A percentile compares a stretch with the other conserved stretches of the same genome.
phyloP scores from a whole-genome alignment of 2,888 invertebrate species.

The Liposcelis brunnea region DNA sequence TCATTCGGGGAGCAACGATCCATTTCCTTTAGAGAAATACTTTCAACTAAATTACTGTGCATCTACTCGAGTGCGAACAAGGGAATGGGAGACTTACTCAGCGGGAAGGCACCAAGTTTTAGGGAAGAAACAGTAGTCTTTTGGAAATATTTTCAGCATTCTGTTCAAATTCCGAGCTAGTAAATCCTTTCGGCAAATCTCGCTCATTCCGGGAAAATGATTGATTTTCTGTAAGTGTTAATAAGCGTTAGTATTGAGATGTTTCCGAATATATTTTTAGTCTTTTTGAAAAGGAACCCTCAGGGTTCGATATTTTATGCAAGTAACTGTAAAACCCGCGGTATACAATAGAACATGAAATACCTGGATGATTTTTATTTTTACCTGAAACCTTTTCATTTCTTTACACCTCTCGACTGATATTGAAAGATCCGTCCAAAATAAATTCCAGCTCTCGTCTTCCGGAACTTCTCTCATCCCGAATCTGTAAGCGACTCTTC shows the following conservation, averaged over 20 bases:
- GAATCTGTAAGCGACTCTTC: conserved; percentile 47
- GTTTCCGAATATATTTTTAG: too few species aligned
- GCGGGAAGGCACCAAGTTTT: conserved; percentile 89
- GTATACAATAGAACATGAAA: too few species aligned
- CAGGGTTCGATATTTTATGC: too few species aligned
- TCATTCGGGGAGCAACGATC: too few species aligned
- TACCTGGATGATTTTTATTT: too few species aligned
- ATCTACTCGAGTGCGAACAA: too few species aligned
- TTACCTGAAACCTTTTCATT: conserved; percentile 63
- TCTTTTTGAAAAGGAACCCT: too few species aligned
- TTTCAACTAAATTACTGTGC: too few species aligned
- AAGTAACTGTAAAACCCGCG: too few species aligned
- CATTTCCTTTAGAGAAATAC: too few species aligned
- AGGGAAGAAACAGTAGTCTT: conserved; percentile 82
- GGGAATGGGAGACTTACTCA: conserved; percentile 62
- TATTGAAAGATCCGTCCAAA: conserved; percentile 79
- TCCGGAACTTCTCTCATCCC: conserved; percentile 64
- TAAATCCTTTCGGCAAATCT: conserved; percentile 77
- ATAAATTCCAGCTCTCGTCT: conserved; percentile 72
- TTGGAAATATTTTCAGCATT: conserved; percentile 74
- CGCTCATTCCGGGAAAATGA: conserved; percentile 83
- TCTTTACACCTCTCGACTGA: conserved; percentile 74
- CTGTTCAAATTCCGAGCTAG: conserved; percentile 76
- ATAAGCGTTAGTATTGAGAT: too few species aligned
- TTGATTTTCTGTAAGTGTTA: conserved; percentile 55